These are phyloP conservation scores for Eristalis arbustorum DNA, from an alignment of 2,888 invertebrate genomes.

Conservation along the genomic window DNA sequence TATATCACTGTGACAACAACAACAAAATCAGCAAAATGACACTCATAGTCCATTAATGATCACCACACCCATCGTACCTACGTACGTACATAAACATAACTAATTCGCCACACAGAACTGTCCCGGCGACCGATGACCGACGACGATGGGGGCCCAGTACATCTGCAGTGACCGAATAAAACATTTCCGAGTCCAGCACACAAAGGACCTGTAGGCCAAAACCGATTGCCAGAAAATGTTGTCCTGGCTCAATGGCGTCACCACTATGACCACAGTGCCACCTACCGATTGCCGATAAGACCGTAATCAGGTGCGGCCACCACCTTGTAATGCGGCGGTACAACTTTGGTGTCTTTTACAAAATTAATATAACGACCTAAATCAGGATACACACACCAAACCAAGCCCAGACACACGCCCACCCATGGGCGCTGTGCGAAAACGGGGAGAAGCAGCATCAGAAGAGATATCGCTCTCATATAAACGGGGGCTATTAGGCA, in stretches of 20 bases:
- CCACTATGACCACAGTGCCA: slow-evolving; percentile 9
- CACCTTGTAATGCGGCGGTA: slow-evolving; percentile 54
- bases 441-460: neutral
- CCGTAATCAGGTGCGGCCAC: slow-evolving; percentile 65
- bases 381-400: slow-evolving; percentile 40
- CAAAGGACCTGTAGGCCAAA: slow-evolving; percentile 50
- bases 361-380: slow-evolving; percentile 64
- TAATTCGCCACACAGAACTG: slow-evolving; percentile 34
- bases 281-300: slow-evolving; percentile 59
- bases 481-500: slow-evolving; percentile 35
- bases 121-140: neutral
- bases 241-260: slow-evolving; percentile 28
- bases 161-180: slow-evolving; percentile 47
- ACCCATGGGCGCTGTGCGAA: neutral
- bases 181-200: slow-evolving; percentile 33
- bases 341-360: slow-evolving; percentile 44
- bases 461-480: slow-evolving; percentile 15
- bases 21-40: slow-evolving; percentile 35
- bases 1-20: neutral
- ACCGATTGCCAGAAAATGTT: slow-evolving; percentile 46
- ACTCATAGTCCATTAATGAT: slow-evolving; percentile 65
- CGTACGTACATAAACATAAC: slow-evolving; percentile 32
- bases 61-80: slow-evolving; percentile 11
- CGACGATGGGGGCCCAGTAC: neutral
- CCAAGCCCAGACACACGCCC: slow-evolving; percentile 29